Conservation (phyloP, 2,888 invertebrate species). For the Pelosia muscerda region DNA sequence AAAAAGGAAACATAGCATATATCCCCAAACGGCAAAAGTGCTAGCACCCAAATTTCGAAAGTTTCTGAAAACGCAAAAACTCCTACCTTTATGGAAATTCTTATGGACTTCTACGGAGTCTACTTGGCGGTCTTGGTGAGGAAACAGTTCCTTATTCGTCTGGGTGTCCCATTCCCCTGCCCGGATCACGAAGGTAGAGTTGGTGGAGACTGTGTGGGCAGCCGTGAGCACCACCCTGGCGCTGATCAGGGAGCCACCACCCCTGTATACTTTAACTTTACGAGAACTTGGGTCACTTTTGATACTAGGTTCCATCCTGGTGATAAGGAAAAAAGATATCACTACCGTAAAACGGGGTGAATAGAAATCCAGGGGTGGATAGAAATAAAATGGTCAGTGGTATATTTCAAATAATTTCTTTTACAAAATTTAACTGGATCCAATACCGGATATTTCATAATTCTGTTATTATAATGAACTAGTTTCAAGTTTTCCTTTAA, state of each 20-base stretch:
- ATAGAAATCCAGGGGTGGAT: too few species aligned
- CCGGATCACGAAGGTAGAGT: constrained; percentile 73
- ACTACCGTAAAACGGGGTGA: too few species aligned
- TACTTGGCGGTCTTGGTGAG: constrained; percentile 90
- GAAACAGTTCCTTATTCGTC: constrained; percentile 89
- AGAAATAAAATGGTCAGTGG: too few species aligned
- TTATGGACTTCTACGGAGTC: constrained; percentile 86
- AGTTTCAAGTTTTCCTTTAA: too few species aligned
- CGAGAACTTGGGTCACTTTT: constrained; percentile 73
- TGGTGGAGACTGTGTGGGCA: constrained; percentile 86
- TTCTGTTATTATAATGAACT: too few species aligned
- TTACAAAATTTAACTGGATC: too few species aligned
- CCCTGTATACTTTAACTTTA: constrained; percentile 87
- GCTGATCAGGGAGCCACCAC: constrained; percentile 93
- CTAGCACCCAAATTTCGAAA: not conserved
- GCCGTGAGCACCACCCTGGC: constrained; percentile 92
- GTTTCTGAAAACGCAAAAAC: too few species aligned
- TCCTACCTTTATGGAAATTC: constrained; percentile 84
- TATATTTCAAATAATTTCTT: too few species aligned
- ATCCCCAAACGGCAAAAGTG: too few species aligned
- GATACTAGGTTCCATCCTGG: constrained; percentile 76
- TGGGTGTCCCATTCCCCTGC: constrained; percentile 95
- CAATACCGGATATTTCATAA: too few species aligned
- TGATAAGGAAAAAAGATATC: not conserved
- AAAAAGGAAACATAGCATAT: too few species aligned